Conservation (phyloP, 2,113 vertebrate species). For the Apodemus speciosus region DNA sequence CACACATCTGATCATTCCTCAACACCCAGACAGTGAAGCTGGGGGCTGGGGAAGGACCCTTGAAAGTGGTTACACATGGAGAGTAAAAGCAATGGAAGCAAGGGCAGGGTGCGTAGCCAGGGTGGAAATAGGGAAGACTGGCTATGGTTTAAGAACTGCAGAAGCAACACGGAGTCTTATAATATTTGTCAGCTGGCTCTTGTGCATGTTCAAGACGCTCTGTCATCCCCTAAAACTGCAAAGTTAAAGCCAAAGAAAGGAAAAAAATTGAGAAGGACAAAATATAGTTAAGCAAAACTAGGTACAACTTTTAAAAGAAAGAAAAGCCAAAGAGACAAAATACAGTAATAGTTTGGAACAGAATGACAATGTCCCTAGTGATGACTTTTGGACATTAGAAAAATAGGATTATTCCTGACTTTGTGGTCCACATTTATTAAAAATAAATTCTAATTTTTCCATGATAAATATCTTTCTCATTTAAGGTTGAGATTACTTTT, state of each 20-base stretch:
- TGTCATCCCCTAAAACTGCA: not conserved
- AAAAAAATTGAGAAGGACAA: slow-evolving; percentile 38
- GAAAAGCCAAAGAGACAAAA: not conserved
- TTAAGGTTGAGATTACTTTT: not conserved
- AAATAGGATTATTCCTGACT: not conserved
- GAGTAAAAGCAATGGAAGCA: not conserved
- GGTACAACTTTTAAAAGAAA: slow-evolving; percentile 13
- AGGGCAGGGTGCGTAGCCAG: not conserved
- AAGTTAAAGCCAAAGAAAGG: slow-evolving; percentile 33
- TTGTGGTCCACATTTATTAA: not conserved
- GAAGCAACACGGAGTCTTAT: slow-evolving; percentile 28
- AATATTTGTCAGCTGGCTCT: slow-evolving; percentile 5
- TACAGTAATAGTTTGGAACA: not conserved
- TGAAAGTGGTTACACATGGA: not conserved
- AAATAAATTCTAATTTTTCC: slow-evolving; percentile 19
- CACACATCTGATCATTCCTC: not conserved
- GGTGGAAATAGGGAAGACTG: not conserved
- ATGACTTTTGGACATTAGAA: not conserved
- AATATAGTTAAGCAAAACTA: slow-evolving; percentile 60
- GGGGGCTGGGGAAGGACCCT: not conserved
- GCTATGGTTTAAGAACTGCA: not conserved
- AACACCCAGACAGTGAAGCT: not conserved
- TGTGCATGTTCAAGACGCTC: slow-evolving; percentile 48
- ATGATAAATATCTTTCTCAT: not conserved
- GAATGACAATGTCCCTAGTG: not conserved